Evolutionary conservation across 1,140 invertebrate species (phyloP).

Genomic region (Scaptomyza montana): DNA sequence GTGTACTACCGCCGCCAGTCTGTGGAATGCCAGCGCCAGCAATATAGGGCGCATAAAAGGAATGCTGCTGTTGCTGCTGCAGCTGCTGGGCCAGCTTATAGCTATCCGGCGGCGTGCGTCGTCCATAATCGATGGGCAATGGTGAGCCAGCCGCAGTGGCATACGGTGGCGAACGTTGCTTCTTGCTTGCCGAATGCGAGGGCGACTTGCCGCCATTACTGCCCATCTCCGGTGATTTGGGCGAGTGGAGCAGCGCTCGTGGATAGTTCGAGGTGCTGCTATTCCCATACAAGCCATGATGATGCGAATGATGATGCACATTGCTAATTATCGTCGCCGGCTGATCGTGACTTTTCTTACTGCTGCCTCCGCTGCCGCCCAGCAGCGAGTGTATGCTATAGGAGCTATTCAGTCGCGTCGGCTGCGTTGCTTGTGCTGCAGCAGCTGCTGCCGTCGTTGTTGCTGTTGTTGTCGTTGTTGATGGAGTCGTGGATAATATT

Average conservation of each 20-base stretch:
- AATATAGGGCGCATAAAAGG: slow-evolving; percentile 63
- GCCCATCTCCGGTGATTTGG: slow-evolving; percentile 73
- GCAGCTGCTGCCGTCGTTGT: slow-evolving; percentile 20
- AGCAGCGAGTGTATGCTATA: slow-evolving; percentile 92
- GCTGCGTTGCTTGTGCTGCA: slow-evolving; percentile 54
- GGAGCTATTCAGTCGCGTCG: slow-evolving; percentile 85
- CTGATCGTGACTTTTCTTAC: slow-evolving; percentile 57
- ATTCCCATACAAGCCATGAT: slow-evolving; percentile 49
- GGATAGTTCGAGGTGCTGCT: slow-evolving; percentile 59
- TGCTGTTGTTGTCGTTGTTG: slow-evolving; percentile 21
- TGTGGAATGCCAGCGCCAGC: slow-evolving; percentile 52
- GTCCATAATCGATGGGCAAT: slow-evolving; percentile 63
- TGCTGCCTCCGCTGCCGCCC: slow-evolving; percentile 84
- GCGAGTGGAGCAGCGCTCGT: slow-evolving; percentile 59
- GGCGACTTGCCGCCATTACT: slow-evolving; percentile 76
- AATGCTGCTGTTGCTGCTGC: slow-evolving; percentile 39
- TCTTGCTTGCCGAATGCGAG: slow-evolving; percentile 67
- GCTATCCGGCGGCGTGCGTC: slow-evolving; percentile 49
- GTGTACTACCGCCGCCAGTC: slow-evolving; percentile 35
- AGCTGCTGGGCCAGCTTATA: slow-evolving; percentile 40
- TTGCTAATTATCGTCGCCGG: slow-evolving; percentile 71
- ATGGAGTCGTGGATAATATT: slow-evolving; percentile 22
- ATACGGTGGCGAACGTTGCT: slow-evolving; percentile 75
- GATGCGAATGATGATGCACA: slow-evolving; percentile 51
- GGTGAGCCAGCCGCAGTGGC: slow-evolving; percentile 60